Evolutionary conservation across 2,113 vertebrate species (phyloP), one percentile per base, ranked within the genome.

Genomic region (Sylvietta virens): DNA sequence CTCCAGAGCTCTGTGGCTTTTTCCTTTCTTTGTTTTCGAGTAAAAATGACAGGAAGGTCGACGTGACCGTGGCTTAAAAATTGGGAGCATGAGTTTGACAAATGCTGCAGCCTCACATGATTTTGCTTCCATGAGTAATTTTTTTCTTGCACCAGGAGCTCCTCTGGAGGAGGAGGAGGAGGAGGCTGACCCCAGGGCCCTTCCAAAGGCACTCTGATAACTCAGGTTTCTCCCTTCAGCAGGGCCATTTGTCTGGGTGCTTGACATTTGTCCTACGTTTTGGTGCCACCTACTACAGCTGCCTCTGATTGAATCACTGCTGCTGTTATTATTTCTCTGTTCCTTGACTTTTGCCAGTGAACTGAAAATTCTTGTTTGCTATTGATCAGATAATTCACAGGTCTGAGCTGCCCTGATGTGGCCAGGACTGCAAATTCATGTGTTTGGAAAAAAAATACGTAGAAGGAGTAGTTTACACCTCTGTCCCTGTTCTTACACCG

Each of bases 301-400:
- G 42, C 76, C 83, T 58, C 39, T 61, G 66, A 88, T 47, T 11
- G 33, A 96, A 90, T 92, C 81, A 8, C 81, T 82, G 79, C 86
- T 86, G 39, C 83, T 1, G 0, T 27, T 67, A 21, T 78, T 85
- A 80, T 94, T 94, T 35, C 83, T 81, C 86, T 57, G 51, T 57
- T 80, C 60, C 90, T 73, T 78, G 92, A 45, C 64, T 97, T 83
- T 39, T 81, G 30, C 72, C 87, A n/a, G 67, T 17, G 58, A 85
- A 51, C 88, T 67, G 81, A 77, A 91, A 96, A 89, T 67, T 91
- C 81, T 56, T 33, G 24, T 61, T 88, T 61, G 80, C 45, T 70
- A 42, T 88, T 91, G 90, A 95, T 96, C 90, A 92, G 72, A 39
- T 87, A 62, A 95, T 81, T 86, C 83, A 58, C 64, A 33, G 77